Evolutionary conservation across 30 jellyfish, hydroid and myxozoan species (phyloP), one percentile per base, ranked within the genome.

Genomic region (Pseudorhiza aurosa): DNA sequence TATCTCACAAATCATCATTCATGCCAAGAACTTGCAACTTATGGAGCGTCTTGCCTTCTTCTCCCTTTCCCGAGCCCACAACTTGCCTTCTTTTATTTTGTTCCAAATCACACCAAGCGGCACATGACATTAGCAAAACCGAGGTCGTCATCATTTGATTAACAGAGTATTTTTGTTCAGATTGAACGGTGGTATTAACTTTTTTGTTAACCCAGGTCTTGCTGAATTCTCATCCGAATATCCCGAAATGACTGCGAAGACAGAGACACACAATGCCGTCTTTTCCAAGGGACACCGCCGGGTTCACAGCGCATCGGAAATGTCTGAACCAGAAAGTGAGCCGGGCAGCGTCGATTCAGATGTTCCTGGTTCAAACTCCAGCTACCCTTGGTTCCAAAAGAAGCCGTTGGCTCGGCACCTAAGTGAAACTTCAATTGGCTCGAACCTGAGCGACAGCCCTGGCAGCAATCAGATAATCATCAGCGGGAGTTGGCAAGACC

Each of bases 371-470:
- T 8, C 75, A 36, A 35, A 65, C 25, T 50, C 81, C 73, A 31
- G 46, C 9, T 39, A 44, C 57, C 89, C 81, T 1, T 65, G 85
- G 85, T 59, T 75, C 59, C 79, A 40, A 35, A 46, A 75, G 12
- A 39, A 72, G 35, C 75, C 72, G 19, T 47, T 72, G 45, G 85
- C 73, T 25, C 94, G 97, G 28, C 93, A 75, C 21, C 84, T 79
- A 21, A 93, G 96, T 49, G 98, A 85, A 47, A 86, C 98, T 12
- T 85, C 98, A 12, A 81, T 80, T 58, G 90, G 95, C 8, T 93
- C 96, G 29, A 93, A 75, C 46, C 56, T 85, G 39, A 91, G 98
- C 58, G 83, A 58, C 58, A 90, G 94, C 62, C 83, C 88, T 18
- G 93, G 97, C 17, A 80, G 90, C 50, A 88, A 88, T 45, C 93